Base-by-base conservation (phyloP, 2,113 vertebrate genomes). In the Oryzias javanicus region DNA sequence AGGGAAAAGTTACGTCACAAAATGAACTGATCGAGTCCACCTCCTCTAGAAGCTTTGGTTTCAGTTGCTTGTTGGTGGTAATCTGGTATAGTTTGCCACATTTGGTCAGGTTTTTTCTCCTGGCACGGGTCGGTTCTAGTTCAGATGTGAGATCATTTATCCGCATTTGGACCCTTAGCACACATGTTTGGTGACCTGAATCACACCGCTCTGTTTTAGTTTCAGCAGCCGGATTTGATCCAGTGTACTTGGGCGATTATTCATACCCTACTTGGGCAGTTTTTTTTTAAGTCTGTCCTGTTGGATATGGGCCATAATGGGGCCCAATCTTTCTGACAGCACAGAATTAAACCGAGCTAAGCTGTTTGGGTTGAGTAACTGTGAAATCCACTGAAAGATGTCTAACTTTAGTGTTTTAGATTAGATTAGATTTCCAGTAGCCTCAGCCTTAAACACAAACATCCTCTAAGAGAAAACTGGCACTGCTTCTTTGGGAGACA, bases 341-440 rank as follows among this genome's bases (percentile, higher is more conserved):
- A 29, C 20, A 16, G 59, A 45, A 53, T 54, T 29, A 6, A 24
- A 58, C 65, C 41, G 40, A 67, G 64, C 47, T 65, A 51, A 59
- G 52, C 51, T 14, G 19, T 42, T 8, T 20, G 10, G 55, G 59
- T 61, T 60, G 56, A 63, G 3, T 57, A 58, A 40, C 10, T 64
- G 29, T 52, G 52, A 48, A 72, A 63, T 64, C 48, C 66, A 67
- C n/a, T 59, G 54, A 72, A 59, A 54, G 60, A 76, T 74, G 74
- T 68, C 79, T 75, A 70, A 80, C 74, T 70, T 78, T 42, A 49
- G 24, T 52, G 40, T 56, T 78, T 35, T 35, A 22, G 22, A 22
- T 35, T 3, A 12, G 10, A 35, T 10, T 35, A 35, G 7, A 35
- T 35, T 35, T 35, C 29, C 29, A 35, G 29, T 35, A 35, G 29